Conservation (phyloP, 2,113 vertebrate genomes). For the Myotis brandtii region DNA sequence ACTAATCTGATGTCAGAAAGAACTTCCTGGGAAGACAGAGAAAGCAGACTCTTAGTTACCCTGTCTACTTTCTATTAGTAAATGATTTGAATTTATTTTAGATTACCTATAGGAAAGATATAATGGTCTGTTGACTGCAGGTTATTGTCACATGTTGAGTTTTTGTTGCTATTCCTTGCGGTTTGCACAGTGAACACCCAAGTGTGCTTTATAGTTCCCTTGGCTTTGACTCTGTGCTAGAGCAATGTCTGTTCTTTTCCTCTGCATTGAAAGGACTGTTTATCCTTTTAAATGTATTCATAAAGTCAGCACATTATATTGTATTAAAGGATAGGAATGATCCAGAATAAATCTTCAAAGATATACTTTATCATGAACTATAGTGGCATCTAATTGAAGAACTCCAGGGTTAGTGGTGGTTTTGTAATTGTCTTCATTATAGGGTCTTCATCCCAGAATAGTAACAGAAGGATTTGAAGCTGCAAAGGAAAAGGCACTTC, state of each 20-base stretch:
- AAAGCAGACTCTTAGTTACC: not conserved
- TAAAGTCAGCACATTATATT: slow-evolving; percentile 86
- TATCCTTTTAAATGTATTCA: slow-evolving; percentile 89
- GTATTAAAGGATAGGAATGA: not conserved
- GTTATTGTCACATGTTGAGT: no score
- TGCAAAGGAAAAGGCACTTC: slow-evolving; percentile 94
- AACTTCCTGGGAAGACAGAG: not conserved
- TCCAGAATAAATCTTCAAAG: not conserved
- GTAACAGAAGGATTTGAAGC: slow-evolving; percentile 97
- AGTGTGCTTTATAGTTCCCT: slow-evolving; percentile 87
- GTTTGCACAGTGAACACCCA: slow-evolving; percentile 88
- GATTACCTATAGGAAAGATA: not conserved
- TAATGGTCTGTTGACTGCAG: not conserved
- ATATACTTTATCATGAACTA: not conserved
- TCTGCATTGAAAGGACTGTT: slow-evolving; percentile 87
- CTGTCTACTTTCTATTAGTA: slow-evolving; percentile 8
- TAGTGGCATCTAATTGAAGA: not conserved
- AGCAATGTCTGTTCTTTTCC: slow-evolving; percentile 87
- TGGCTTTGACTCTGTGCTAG: slow-evolving; percentile 88
- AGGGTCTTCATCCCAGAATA: slow-evolving; percentile 98
- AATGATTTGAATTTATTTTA: slow-evolving; percentile 5
- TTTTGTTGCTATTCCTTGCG: not conserved
- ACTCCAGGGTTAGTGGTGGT: not conserved
- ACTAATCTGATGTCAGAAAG: not conserved
- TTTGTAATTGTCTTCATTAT: not conserved